Conservation (phyloP, 2,797 vertebrate species). For the Caiman crocodilus region DNA sequence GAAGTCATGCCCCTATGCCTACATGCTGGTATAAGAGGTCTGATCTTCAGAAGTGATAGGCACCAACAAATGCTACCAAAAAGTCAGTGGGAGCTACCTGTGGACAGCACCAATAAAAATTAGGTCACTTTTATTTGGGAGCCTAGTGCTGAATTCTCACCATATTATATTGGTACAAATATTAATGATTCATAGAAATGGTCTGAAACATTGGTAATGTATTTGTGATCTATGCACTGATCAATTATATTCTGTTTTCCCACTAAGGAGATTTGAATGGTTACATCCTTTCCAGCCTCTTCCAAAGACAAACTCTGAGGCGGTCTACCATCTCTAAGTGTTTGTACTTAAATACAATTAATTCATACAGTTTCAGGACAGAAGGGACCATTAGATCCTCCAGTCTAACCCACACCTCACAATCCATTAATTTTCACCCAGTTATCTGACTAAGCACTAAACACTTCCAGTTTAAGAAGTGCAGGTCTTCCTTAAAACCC, state of each 20-base stretch:
- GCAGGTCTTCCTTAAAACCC: neutral
- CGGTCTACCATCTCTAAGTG: neutral
- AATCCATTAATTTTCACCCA: neutral
- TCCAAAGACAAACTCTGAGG: neutral
- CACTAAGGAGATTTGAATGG: neutral
- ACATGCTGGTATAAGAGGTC: neutral
- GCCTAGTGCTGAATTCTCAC: neutral
- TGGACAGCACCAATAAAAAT: neutral
- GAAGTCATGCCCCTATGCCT: neutral
- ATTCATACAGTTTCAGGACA: neutral
- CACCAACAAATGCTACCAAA: too few relatives aligned
- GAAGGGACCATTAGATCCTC: neutral
- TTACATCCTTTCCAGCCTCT: neutral
- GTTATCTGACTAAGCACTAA: neutral
- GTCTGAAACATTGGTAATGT: neutral
- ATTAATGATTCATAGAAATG: neutral
- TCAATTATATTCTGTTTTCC: neutral
- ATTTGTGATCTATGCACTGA: neutral
- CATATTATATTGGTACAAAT: neutral
- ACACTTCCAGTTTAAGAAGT: neutral
- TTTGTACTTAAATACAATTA: neutral
- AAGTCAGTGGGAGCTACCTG: too few relatives aligned
- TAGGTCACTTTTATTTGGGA: neutral
- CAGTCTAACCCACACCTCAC: neutral
- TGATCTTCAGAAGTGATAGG: neutral